Base-by-base conservation (phyloP, 1,140 invertebrate species). In the Drosophila miranda region DNA sequence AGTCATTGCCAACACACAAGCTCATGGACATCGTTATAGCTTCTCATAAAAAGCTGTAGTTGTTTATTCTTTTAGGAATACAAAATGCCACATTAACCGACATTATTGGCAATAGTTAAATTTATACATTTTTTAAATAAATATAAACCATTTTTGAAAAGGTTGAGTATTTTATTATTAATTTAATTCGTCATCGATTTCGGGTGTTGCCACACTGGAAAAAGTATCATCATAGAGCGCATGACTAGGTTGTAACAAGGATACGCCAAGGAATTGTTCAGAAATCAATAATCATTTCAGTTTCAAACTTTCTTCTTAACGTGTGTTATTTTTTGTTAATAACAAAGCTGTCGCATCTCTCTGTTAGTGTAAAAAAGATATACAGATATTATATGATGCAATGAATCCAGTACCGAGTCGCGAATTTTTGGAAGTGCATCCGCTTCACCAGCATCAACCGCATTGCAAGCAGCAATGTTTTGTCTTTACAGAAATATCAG, bases 1-100 rank as follows among this genome's bases (percentile, higher is more conserved):
- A 93, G 60, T 92, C 92, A 0, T 86, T 94, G 62, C 94, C 94
- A 0, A 91, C 92, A 30, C 93, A 94, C 88, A 90, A 92, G 59
- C 89, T 94, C 14, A 91, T 94, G 63, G 90, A 90, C 54, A 94
- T 94, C 69, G 92, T 95, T 23, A 93, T 94, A 21, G 92, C 92
- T 57, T 91, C 91, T 0, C 72, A 90, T 50, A 90, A 78, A 16
- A 87, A 82, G 23, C 59, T 54, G 28, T 48, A 26, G 2, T 64
- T 28, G 11, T 28, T 30, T 52, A 34, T 67, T 66, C 0, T 45
- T 62, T 57, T 30, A 2, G 6, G 5, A 45, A 34, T 30, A 42
- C 1, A 23, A 8, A 42, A 14, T 0, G 53, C 9, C n/a, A 19
- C 6, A 19, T 30, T 30, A 9, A 9, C 6, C 23, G 23, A 26